Evolutionary conservation across 2,797 vertebrate species (phyloP), one percentile per base, ranked within the genome.

Genomic region (Gastrophryne carolinensis): DNA sequence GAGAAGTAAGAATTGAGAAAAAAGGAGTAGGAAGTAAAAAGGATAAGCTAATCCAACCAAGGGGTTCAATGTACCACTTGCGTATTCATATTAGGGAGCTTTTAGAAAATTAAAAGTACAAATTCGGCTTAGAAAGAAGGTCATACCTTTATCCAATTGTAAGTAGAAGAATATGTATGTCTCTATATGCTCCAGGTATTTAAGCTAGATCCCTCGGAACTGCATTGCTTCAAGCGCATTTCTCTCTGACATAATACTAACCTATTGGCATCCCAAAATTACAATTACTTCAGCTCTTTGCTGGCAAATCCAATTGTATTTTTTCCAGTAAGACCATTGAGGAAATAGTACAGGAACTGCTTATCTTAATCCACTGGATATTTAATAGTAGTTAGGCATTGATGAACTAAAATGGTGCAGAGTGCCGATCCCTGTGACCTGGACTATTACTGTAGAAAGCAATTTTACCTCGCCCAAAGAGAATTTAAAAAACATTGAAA

Each of bases 271-370:
- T 39, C 34, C 27, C 49, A 17, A 23, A 68, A 68, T 68, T 54
- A 68, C 26, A 54, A 37, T 56, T 54, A 7, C 21, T 56, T 39
- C 15, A 67, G 37, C 32, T 50, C 53, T 68, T 37, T 54, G 50
- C 49, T 54, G 49, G 21, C 54, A 68, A 68, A 64, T 73, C 35
- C 62, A 56, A 57, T 57, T 65, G 62, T 21, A 47, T 50, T 50
- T 50, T 61, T 73, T 56, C 61, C 72, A 56, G 72, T 65, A 65
- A 65, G 23, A 63, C 35, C 37, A 57, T 65, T 57, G 29, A 44
- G 72, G 53, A 65, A 65, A 73, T 65, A 52, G 26, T 39, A 54
- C 37, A 65, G 65, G 65, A 57, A 47, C 61, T 29, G 35, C 61
- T 54, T 35, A 39, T 65, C 35, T 35, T 23, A 65, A 73, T 64